These are phyloP conservation scores for Catocala sponsa DNA, from an alignment of 2,888 invertebrate genomes.

Conservation along the genomic window DNA sequence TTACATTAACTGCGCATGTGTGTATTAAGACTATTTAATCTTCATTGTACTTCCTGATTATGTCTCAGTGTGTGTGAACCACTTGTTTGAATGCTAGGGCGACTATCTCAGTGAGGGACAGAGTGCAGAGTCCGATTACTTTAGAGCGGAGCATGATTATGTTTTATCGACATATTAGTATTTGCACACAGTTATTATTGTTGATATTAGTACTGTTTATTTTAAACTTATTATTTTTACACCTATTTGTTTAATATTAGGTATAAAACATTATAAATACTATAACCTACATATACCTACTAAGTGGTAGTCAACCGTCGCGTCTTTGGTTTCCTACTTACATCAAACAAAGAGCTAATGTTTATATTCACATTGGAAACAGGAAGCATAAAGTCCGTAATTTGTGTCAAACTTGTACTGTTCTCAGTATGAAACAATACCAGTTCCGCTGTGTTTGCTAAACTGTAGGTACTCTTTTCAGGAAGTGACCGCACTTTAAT, in stretches of 20 bases:
- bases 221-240: background rate
- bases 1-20: conserved; percentile 79
- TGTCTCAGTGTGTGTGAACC: conserved; percentile 81
- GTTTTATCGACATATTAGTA: conserved; percentile 63
- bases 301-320: conserved; percentile 23
- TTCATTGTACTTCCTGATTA: conserved; percentile 87
- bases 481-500: conserved; percentile 76
- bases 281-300: conserved; percentile 15
- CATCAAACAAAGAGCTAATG: conserved; percentile 72
- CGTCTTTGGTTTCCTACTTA: conserved; percentile 49
- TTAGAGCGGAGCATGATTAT: conserved; percentile 64
- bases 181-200: conserved; percentile 15
- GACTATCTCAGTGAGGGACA: conserved; percentile 86
- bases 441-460: conserved; percentile 85
- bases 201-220: conserved; percentile 19
- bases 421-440: conserved; percentile 85
- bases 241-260: too few relatives aligned
- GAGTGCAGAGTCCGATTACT: conserved; percentile 87
- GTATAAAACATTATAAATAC: too few relatives aligned
- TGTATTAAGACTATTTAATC: conserved; percentile 84
- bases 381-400: conserved; percentile 83
- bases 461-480: conserved; percentile 80
- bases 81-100: conserved; percentile 88
- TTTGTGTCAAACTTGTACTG: conserved; percentile 78
- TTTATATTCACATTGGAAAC: conserved; percentile 85